Evolutionary conservation across 2,888 invertebrate genomes (phyloP).

Genomic region (Drosophila villosipedis): DNA sequence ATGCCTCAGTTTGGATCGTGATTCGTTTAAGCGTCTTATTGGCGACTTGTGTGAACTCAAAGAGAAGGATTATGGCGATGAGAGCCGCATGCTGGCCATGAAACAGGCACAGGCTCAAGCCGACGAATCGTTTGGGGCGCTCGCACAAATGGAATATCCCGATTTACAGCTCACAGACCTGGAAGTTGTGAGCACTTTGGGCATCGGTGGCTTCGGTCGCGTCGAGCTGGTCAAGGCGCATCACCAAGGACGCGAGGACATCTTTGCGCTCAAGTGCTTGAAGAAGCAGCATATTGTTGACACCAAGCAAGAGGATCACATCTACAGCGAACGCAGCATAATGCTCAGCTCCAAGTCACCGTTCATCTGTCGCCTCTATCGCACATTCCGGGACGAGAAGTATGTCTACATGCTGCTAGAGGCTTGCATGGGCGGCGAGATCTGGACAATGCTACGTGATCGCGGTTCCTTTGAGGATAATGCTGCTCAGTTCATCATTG

Average conservation of each 20-base stretch:
- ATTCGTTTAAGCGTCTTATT: constrained; percentile 90
- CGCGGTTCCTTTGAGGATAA: constrained; percentile 93
- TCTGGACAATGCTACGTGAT: constrained; percentile 96
- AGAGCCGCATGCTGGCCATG: constrained; percentile 85
- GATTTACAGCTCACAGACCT: constrained; percentile 91
- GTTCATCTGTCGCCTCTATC: constrained; percentile 89
- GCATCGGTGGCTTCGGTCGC: constrained; percentile 96
- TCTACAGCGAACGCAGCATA: constrained; percentile 94
- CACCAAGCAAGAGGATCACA: constrained; percentile 95
- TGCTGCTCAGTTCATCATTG: constrained; percentile 94
- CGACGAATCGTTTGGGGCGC: constrained; percentile 83
- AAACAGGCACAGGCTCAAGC: constrained; percentile 83
- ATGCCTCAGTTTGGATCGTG: constrained; percentile 94
- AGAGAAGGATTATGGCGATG: constrained; percentile 91
- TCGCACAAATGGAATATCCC: constrained; percentile 87
- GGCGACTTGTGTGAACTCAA: constrained; percentile 91
- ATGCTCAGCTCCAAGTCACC: constrained; percentile 89
- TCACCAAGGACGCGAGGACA: constrained; percentile 86
- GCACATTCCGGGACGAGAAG: constrained; percentile 95
- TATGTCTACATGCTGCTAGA: constrained; percentile 98
- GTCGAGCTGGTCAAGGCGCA: constrained; percentile 91
- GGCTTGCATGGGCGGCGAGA: constrained; percentile 96
- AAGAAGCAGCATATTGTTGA: constrained; percentile 96
- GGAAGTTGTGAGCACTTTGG: constrained; percentile 93
- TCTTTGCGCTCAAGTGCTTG: constrained; percentile 94